These are phyloP conservation scores for Arremon aurantiirostris DNA, from an alignment of 2,797 vertebrate genomes.

Conservation along the genomic window DNA sequence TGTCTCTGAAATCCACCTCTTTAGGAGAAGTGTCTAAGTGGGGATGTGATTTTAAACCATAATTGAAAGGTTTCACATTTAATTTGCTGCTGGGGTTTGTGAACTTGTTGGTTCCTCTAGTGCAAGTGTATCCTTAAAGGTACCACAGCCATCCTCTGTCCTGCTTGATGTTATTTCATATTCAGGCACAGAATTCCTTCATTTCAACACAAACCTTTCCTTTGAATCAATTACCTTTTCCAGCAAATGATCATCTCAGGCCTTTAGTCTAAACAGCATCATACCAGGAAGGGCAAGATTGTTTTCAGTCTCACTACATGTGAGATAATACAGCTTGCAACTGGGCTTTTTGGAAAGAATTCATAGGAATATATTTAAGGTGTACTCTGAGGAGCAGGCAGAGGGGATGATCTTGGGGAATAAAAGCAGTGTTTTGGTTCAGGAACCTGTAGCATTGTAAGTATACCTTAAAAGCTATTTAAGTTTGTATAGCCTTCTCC, in stretches of 20 bases:
- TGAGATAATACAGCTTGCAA: not conserved
- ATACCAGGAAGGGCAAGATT: not conserved
- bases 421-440: not conserved
- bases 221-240: not conserved
- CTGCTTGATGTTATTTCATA: constrained; percentile 38
- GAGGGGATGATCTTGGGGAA: not conserved
- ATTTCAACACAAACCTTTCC: not conserved
- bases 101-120: not conserved
- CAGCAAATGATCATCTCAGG: not conserved
- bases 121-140: constrained; percentile 3
- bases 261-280: not conserved
- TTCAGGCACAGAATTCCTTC: not conserved
- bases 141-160: not conserved
- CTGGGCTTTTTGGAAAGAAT: not conserved
- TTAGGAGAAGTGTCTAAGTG: not conserved
- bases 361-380: not conserved
- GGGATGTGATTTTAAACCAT: not conserved
- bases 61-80: not conserved
- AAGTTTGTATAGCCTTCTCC: not conserved
- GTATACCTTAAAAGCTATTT: not conserved
- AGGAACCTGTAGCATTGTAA: not conserved
- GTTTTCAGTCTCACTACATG: not conserved
- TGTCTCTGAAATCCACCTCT: not conserved
- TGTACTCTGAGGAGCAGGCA: not conserved
- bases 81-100: not conserved